Conservation (phyloP, 2,888 invertebrate species). For the Cantharis rufa region DNA sequence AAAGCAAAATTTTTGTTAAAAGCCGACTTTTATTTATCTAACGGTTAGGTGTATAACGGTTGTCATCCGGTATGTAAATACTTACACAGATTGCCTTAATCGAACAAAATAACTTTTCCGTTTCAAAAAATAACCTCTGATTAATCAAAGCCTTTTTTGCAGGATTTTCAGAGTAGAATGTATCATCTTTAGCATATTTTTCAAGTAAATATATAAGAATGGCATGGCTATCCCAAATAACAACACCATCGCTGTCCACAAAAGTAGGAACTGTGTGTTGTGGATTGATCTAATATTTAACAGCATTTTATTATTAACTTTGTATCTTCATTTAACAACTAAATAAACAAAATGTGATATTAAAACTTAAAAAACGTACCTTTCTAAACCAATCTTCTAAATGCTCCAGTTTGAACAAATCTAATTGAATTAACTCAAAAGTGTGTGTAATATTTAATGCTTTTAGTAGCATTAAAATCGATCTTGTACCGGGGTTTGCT, state of each 20-base stretch:
- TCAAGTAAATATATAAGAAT: slow-evolving; percentile 52
- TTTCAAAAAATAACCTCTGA: slow-evolving; percentile 60
- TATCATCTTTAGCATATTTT: slow-evolving; percentile 52
- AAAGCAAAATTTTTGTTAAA: too few species aligned
- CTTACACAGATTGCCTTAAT: neutral
- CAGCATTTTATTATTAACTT: neutral
- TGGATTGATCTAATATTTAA: slow-evolving; percentile 54
- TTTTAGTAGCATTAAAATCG: neutral
- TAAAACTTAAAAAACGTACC: too few species aligned
- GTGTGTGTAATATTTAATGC: neutral
- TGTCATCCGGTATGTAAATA: neutral
- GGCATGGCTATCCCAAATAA: slow-evolving; percentile 59
- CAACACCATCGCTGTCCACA: slow-evolving; percentile 60
- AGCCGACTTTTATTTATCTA: too few species aligned
- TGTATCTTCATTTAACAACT: neutral
- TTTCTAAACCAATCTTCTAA: neutral
- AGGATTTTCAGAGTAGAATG: slow-evolving; percentile 61
- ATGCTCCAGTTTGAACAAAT: neutral
- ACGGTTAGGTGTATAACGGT: too few species aligned
- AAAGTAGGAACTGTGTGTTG: slow-evolving; percentile 64
- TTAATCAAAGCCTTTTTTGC: slow-evolving; percentile 59
- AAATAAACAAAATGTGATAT: neutral
- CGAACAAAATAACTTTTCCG: slow-evolving; percentile 56
- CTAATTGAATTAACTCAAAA: neutral
- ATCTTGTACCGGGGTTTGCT: neutral